phyloP scores from a whole-genome alignment of 2,888 invertebrate genomes.

The Oegoconia quadripuncta region DNA sequence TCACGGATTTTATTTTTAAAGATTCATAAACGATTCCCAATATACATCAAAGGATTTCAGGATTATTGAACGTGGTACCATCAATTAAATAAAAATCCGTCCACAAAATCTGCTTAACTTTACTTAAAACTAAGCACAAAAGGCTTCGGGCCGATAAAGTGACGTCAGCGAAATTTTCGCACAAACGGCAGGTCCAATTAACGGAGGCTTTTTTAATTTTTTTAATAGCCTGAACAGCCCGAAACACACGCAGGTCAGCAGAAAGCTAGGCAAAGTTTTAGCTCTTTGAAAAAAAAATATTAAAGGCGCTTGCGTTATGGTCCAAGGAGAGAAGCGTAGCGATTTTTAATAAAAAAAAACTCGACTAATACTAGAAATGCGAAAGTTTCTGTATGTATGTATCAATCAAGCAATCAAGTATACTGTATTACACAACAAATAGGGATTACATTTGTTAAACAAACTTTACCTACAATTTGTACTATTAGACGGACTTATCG shows the following conservation, averaged over 20 bases:
- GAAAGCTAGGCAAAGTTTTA: constrained; percentile 35
- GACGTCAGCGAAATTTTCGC: constrained; percentile 48
- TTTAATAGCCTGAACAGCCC: constrained; percentile 33
- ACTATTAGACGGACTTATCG: too few species aligned
- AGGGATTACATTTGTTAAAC: too few species aligned
- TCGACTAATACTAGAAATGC: too few species aligned
- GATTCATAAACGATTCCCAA: too few species aligned
- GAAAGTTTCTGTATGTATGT: too few species aligned
- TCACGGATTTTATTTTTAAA: too few species aligned
- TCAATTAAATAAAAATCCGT: background rate
- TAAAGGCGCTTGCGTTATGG: constrained; percentile 41
- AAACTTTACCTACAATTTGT: too few species aligned
- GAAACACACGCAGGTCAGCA: constrained; percentile 39
- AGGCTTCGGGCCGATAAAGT: constrained; percentile 22
- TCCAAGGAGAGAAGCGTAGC: constrained; percentile 26
- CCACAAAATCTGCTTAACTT: background rate
- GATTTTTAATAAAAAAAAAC: too few species aligned
- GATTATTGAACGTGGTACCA: background rate
- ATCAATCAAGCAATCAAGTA: too few species aligned
- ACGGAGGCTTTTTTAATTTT: constrained; percentile 35
- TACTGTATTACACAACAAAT: too few species aligned
- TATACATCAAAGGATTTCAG: background rate
- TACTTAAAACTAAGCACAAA: constrained; percentile 14
- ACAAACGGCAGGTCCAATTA: constrained; percentile 61
- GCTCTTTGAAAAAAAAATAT: constrained; percentile 49